Base-by-base conservation (phyloP, 2,797 vertebrate species). In the Okamejei kenojei region DNA sequence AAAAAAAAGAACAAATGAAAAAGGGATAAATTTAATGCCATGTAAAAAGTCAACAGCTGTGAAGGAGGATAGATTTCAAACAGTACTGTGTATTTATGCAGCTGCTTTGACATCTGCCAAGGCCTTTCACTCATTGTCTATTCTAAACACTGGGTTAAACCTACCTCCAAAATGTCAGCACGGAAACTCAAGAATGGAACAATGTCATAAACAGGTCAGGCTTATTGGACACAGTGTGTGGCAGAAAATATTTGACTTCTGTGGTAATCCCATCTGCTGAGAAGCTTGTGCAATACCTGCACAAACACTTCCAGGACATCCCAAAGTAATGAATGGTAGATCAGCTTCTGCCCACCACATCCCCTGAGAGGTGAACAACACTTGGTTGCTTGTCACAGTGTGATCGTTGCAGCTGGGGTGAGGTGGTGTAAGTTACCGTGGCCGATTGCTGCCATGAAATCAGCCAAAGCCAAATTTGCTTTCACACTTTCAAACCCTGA, bases 101-200 rank as follows among this genome's bases (percentile, higher is more conserved):
- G 90, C 90, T 92, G 90, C 68, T 54, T 76, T 73, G 68, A 73
- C 21, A 21, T 91, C 68, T 71, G 68, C 38, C 26, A 91, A 21
- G 88, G 68, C 32, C 88, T 91, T 91, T 91, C 88, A 91, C 71
- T 91, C 88, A 91, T 90, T 71, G 90, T 74, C 71, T 45, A 92
- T 92, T 92, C 23, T 23, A 45, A 74, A 92, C 23, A 92, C 71
- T 90, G 65, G 65, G 68, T 73, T 90, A 71, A 73, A 73, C 88
- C 45, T 90, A 26, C 88, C 88, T 92, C 4, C 38, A 74, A 29
- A 88, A 88, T 88, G 19, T 71, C 90, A 92, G 38, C n/a, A 21
- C 7, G 71, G 90, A 92, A 92, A 92, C 45, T 54, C 38, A 92
- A 74, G 90, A 92, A 29, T 26, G 1, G 45, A 74, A 38, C 35